Percentiles rank a stretch among this genome's conserved stretches.
phyloP scores from a whole-genome alignment of 2,797 vertebrate species.

The Melanotaenia trifasciata region DNA sequence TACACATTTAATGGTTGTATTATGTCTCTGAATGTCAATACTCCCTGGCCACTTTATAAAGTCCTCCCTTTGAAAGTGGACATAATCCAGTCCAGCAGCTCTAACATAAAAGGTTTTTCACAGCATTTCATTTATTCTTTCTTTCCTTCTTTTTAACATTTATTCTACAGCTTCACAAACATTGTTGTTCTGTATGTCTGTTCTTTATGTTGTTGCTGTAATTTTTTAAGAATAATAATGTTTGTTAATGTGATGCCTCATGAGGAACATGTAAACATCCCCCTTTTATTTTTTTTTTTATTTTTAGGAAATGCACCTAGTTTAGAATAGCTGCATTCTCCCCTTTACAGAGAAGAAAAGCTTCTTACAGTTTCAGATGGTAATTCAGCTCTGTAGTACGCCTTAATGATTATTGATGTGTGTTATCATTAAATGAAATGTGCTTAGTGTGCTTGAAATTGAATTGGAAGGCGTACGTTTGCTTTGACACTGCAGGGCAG shows the following conservation, averaged over 20 bases:
- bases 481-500: constrained; percentile 59
- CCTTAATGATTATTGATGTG: constrained; percentile 72
- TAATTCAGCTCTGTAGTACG: constrained; percentile 45
- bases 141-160: background rate
- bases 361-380: constrained; percentile 39
- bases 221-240: background rate
- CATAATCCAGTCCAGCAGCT: background rate
- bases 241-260: background rate
- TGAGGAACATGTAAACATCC: background rate
- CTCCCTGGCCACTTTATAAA: background rate
- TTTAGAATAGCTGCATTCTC: constrained; percentile 7
- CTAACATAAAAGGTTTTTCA: background rate
- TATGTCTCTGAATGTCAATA: background rate
- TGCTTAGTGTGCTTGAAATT: constrained; percentile 74
- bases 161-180: background rate
- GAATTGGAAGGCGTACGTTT: constrained; percentile 66
- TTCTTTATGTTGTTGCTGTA: background rate
- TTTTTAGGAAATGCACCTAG: background rate
- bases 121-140: background rate
- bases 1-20: background rate
- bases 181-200: background rate
- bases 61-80: background rate
- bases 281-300: background rate
- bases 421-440: constrained; percentile 71
- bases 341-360: constrained; percentile 20